These are phyloP conservation scores for Tolmerus cingulatus DNA, from an alignment of 2,888 invertebrate species.

Conservation along the genomic window DNA sequence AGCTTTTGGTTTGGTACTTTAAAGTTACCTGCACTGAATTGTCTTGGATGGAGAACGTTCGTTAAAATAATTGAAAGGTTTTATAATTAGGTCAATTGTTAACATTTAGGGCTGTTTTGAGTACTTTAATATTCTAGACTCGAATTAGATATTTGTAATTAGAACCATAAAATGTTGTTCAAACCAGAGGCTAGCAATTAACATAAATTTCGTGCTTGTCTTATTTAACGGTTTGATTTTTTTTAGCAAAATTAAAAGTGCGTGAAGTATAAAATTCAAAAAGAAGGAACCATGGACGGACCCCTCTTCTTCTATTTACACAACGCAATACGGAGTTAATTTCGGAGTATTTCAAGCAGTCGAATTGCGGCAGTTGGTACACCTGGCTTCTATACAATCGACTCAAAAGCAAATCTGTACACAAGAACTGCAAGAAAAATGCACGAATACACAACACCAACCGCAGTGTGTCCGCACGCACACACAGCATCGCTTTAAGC, in stretches of 20 bases:
- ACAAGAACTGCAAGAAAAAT: slow-evolving; percentile 26
- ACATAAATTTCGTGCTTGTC: not conserved
- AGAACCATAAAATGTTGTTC: too few species aligned
- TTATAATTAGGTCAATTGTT: not conserved
- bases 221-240: not conserved
- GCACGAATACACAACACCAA: not conserved
- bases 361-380: slow-evolving; percentile 31
- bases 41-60: not conserved
- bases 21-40: not conserved
- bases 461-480: slow-evolving; percentile 34
- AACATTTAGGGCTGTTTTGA: not conserved
- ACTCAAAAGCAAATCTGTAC: slow-evolving; percentile 25
- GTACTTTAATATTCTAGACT: too few species aligned
- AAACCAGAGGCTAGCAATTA: not conserved
- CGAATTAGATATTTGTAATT: too few species aligned
- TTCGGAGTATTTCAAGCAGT: not conserved
- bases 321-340: not conserved
- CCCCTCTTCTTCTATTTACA: not conserved
- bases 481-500: slow-evolving; percentile 42
- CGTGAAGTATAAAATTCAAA: not conserved
- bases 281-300: not conserved
- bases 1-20: not conserved
- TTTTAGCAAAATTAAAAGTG: not conserved
- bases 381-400: not conserved
- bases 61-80: not conserved